These are phyloP conservation scores for Lamellibrachia luymesi DNA, from an alignment of 1,140 invertebrate species.

Conservation along the genomic window DNA sequence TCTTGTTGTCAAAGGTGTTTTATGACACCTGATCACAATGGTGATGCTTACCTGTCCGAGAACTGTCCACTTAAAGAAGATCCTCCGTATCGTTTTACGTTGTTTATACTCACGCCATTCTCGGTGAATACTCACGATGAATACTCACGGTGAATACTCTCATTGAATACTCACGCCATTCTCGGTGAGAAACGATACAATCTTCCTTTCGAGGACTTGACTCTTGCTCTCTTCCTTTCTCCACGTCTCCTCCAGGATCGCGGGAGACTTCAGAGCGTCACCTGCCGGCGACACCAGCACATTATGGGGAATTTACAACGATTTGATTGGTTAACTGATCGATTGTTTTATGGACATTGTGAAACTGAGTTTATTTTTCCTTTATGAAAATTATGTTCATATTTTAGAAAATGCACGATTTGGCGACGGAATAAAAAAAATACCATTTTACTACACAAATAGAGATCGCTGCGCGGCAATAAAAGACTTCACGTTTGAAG, in stretches of 20 bases:
- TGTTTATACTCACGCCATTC: neutral
- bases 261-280: neutral
- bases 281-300: neutral
- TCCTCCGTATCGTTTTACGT: too few species aligned
- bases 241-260: neutral
- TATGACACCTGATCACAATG: too few species aligned
- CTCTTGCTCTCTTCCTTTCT: neutral
- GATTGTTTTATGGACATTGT: too few species aligned
- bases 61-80: too few species aligned
- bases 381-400: too few species aligned
- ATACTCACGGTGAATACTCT: too few species aligned
- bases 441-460: neutral
- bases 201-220: neutral
- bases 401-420: neutral
- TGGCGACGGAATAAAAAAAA: neutral
- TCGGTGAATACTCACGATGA: neutral
- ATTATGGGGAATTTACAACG: too few species aligned
- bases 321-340: too few species aligned
- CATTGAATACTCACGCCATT: neutral
- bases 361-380: too few species aligned
- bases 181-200: neutral
- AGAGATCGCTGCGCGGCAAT: neutral
- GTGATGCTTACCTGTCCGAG: too few species aligned
- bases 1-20: too few species aligned
- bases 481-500: too few species aligned